Base-by-base conservation (phyloP, 64 coral and sea anemone genomes). In the Montipora sp. region DNA sequence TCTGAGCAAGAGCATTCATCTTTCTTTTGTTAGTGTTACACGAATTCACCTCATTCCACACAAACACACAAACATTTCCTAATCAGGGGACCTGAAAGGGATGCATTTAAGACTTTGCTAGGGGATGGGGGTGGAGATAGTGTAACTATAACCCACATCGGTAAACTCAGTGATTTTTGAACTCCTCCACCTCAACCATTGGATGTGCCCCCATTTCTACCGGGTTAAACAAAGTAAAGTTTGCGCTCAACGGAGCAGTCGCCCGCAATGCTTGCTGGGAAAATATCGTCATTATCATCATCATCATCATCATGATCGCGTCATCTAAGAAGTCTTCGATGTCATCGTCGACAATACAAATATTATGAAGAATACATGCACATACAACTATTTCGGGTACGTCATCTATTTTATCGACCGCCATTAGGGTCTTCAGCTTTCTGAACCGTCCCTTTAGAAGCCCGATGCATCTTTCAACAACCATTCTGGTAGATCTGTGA, bases 401-500 rank as follows among this genome's bases (percentile, higher is more conserved):
- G 75, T 77, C 75, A 5, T 77, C 75, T 63, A 15, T 82, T 82
- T 65, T 82, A 27, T 82, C 80, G 63, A 82, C 23, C 61, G 61
- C 80, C 57, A 82, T 82, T 18, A 63, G 59, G 59, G 51, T 82
- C 59, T 82, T 66, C 59, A 82, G 80, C 57, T 82, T 82, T 57
- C 80, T 82, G 23, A 82, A 65, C 80, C 58, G 59, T 57, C 59
- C 57, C 80, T 82, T 65, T 63, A 82, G 12, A 82, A 82, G 80
- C 80, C 80, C 27, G 59, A 82, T 82, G 57, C 55, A 82, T 57
- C 80, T 82, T 57, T 82, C 80, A 82, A 82, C 80, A 57, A 82
- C 80, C 80, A 80, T 80, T 80, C 75, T 77, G 75, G 75, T 77
- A 45, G 75, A 77, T 11, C 75, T 77, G 75, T 77, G 75, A 45